Evolutionary conservation across 2,113 vertebrate genomes (phyloP).

Genomic region (Apeltes quadracus): DNA sequence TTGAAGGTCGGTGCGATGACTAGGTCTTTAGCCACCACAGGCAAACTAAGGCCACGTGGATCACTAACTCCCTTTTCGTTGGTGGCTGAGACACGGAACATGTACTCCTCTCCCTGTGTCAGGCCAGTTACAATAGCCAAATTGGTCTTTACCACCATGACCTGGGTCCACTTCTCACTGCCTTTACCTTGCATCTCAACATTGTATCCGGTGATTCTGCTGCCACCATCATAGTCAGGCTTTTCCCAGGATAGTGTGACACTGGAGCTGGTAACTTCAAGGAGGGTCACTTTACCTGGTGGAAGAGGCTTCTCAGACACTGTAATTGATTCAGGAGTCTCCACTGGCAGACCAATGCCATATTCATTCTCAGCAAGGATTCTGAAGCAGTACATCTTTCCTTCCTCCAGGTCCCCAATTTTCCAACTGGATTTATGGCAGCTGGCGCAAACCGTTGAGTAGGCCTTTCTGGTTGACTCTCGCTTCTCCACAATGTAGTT

Average conservation of each 20-base stretch:
- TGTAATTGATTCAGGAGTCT: conserved; percentile 92
- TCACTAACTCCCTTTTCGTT: conserved; percentile 98
- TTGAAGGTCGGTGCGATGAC: conserved; percentile 93
- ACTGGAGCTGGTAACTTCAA: conserved; percentile 90
- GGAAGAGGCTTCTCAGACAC: conserved; percentile 95
- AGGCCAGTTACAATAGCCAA: conserved; percentile 88
- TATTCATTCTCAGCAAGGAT: conserved; percentile 97
- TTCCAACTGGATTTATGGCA: conserved; percentile 98
- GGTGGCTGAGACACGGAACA: conserved; percentile 92
- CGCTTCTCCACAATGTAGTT: conserved; percentile 98
- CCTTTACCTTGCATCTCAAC: conserved; percentile 97
- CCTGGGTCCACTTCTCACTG: conserved; percentile 95
- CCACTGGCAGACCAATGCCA: conserved; percentile 93
- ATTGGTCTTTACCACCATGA: conserved; percentile 91
- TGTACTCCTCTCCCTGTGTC: conserved; percentile 96
- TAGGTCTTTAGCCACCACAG: conserved; percentile 94
- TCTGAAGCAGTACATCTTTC: conserved; percentile 94
- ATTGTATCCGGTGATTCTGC: conserved; percentile 93
- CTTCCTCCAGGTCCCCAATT: conserved; percentile 91
- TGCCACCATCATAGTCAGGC: conserved; percentile 97
- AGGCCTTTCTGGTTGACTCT: conserved; percentile 96
- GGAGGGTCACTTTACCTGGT: conserved; percentile 93
- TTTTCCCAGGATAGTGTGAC: conserved; percentile 96
- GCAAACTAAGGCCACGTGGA: conserved; percentile 89
- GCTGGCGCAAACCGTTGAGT: conserved; percentile 91